A percentile compares a stretch with the other conserved stretches of the same genome.
phyloP scores from a whole-genome alignment of 2,797 vertebrate genomes.

The Pygocentrus nattereri region DNA sequence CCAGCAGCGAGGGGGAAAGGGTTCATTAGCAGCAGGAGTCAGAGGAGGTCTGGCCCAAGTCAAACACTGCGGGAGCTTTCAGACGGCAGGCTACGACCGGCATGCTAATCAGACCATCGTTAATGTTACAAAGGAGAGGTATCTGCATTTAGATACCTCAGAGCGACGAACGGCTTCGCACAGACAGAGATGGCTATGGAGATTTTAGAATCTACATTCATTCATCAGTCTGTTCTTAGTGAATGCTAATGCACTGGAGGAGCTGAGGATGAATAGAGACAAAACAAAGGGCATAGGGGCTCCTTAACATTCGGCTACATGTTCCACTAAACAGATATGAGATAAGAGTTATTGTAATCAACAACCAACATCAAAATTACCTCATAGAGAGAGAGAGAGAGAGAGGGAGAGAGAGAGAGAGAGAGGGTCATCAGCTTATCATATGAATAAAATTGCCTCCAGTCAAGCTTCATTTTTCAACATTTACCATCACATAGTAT shows the following conservation, averaged over 20 bases:
- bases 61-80: slow-evolving; percentile 15
- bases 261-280: background rate
- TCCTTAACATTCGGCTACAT: background rate
- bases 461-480: background rate
- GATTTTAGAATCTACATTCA: background rate
- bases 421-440: background rate
- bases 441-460: background rate
- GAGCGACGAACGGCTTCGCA: background rate
- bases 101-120: slow-evolving; percentile 12
- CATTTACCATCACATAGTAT: too few relatives aligned
- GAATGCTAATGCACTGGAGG: slow-evolving; percentile 1
- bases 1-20: slow-evolving; percentile 7
- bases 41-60: slow-evolving; percentile 28
- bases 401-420: too few relatives aligned
- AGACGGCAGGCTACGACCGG: background rate
- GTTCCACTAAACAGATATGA: background rate
- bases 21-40: slow-evolving; percentile 32
- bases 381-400: background rate
- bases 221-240: background rate
- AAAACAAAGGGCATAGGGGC: background rate
- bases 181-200: slow-evolving; percentile 6
- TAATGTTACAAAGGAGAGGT: background rate
- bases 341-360: background rate
- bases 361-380: background rate
- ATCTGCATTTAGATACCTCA: slow-evolving; percentile 12